Conservation (phyloP, 2,797 vertebrate species). For the Oreochromis grahami region DNA sequence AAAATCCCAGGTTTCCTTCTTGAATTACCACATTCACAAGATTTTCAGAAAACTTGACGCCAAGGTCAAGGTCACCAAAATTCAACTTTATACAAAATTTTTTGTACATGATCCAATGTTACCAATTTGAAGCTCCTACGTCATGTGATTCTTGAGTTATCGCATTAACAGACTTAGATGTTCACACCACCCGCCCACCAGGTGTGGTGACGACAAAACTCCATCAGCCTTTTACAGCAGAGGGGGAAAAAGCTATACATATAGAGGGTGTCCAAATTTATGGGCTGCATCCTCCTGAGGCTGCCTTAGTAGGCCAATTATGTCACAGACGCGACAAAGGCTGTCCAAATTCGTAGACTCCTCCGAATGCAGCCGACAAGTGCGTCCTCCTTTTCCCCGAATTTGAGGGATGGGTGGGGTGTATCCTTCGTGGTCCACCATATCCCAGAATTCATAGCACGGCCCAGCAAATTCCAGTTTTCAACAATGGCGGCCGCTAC, state of each 20-base stretch:
- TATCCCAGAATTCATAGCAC: background rate
- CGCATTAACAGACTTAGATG: background rate
- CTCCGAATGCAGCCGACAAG: fast-evolving
- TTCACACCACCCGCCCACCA: background rate
- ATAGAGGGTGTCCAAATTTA: background rate
- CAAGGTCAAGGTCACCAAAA: background rate
- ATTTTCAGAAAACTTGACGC: background rate
- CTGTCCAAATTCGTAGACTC: fast-evolving
- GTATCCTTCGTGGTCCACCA: background rate
- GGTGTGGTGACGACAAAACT: background rate
- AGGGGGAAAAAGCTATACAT: background rate
- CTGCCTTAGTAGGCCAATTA: fast-evolving
- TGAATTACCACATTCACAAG: background rate
- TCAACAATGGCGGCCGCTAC: background rate
- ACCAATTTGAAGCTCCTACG: background rate
- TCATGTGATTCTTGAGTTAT: background rate
- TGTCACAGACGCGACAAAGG: background rate
- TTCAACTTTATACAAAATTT: background rate
- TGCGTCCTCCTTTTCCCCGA: fast-evolving
- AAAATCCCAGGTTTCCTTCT: background rate
- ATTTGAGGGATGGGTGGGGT: background rate
- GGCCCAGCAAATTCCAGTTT: background rate
- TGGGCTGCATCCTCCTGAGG: background rate
- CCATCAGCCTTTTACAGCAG: background rate
- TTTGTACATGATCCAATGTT: fast-evolving